Percentiles rank a stretch among this genome's conserved stretches.
phyloP scores from a whole-genome alignment of 2,797 vertebrate species.

The Pitangus sulphuratus region DNA sequence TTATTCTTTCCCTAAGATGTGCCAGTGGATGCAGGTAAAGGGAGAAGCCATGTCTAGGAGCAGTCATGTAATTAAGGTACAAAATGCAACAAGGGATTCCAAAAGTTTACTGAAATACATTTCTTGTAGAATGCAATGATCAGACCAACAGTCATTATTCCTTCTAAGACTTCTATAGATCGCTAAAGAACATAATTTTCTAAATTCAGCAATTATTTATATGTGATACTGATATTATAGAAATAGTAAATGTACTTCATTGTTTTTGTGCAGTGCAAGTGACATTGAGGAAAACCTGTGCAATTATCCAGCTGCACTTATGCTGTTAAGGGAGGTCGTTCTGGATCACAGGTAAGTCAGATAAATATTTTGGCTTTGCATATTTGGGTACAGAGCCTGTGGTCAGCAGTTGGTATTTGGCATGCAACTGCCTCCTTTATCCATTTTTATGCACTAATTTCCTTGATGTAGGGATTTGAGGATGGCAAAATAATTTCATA shows the following conservation, averaged over 20 bases:
- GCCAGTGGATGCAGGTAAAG: background rate
- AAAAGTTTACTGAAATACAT: background rate
- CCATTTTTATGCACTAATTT: constrained; percentile 53
- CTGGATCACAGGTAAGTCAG: constrained; percentile 41
- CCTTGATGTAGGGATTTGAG: constrained; percentile 62
- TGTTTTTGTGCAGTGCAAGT: constrained; percentile 21
- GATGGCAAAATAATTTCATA: constrained; percentile 67
- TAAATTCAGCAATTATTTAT: background rate
- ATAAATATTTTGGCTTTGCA: background rate
- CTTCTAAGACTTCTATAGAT: background rate
- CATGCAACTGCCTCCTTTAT: constrained; percentile 36
- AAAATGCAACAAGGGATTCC: background rate
- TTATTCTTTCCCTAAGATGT: background rate
- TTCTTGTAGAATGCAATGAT: background rate
- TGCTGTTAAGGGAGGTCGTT: background rate
- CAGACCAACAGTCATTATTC: background rate
- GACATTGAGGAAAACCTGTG: background rate
- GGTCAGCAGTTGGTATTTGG: constrained; percentile 35
- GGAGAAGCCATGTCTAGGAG: background rate
- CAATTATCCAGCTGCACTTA: background rate
- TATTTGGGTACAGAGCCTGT: constrained; percentile 17
- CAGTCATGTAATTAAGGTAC: background rate
- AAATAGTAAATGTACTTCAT: background rate
- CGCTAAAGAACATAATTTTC: background rate
- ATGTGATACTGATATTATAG: background rate